A percentile compares a stretch with the other conserved stretches of the same genome.
These are phyloP conservation scores for Syngnathus acus DNA, from an alignment of 2,797 vertebrate genomes.

Conservation along the genomic window DNA sequence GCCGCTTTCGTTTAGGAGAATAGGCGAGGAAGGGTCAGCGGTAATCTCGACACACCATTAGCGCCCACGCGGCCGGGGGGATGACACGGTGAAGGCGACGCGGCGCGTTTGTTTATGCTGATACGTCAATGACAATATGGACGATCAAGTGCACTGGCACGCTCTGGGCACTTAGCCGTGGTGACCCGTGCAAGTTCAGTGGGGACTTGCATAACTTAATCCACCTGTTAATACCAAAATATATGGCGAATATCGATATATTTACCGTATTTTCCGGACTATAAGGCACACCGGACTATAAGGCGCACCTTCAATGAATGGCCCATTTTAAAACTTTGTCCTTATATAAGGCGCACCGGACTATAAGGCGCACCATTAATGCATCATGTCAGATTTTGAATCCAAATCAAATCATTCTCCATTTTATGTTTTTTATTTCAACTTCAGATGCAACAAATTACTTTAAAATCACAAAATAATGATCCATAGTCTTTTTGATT, in stretches of 20 bases:
- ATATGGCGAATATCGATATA: not conserved
- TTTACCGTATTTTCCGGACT: no score
- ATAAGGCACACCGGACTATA: no score
- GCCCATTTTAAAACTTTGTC: no score
- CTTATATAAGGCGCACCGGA: no score
- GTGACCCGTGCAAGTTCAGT: not conserved
- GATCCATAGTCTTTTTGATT: no score
- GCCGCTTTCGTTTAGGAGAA: constrained; percentile 36
- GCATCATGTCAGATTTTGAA: no score
- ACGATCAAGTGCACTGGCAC: not conserved
- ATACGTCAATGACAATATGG: constrained; percentile 14
- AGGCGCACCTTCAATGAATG: no score
- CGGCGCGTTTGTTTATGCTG: constrained; percentile 25
- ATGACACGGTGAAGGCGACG: constrained; percentile 30
- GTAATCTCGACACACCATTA: constrained; percentile 27
- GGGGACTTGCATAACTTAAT: not conserved
- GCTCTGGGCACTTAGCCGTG: not conserved
- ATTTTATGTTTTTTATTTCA: no score
- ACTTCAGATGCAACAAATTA: no score
- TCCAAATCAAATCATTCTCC: no score
- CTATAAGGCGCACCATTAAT: no score
- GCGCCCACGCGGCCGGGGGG: constrained; percentile 6
- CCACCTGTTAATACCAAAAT: not conserved
- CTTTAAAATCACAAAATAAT: no score
- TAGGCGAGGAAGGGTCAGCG: constrained; percentile 17